These are phyloP conservation scores for Gallinago media DNA, from an alignment of 2,113 vertebrate species.

Conservation along the genomic window DNA sequence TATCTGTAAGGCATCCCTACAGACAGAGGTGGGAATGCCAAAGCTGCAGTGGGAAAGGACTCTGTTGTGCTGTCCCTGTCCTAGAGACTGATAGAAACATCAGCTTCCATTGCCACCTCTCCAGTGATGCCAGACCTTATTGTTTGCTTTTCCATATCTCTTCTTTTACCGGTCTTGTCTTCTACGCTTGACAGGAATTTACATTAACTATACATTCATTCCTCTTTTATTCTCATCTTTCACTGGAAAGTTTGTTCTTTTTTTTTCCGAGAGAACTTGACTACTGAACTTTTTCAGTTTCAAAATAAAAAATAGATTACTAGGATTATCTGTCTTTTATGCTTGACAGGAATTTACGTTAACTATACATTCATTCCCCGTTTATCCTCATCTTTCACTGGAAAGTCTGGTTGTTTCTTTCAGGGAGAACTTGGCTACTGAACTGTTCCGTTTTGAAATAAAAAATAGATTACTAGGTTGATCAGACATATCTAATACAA, in stretches of 20 bases:
- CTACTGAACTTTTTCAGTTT: background rate
- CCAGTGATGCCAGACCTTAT: background rate
- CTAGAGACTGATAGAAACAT: background rate
- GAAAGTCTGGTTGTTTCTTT: background rate
- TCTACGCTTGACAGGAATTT: background rate
- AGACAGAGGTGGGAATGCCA: background rate
- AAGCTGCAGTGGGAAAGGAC: background rate
- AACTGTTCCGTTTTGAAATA: background rate
- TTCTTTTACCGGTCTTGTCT: background rate
- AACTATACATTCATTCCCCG: background rate
- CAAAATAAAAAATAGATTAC: background rate
- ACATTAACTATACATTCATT: background rate
- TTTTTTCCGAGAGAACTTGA: background rate
- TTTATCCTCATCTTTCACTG: background rate
- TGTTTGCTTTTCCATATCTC: background rate
- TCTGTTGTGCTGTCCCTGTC: background rate
- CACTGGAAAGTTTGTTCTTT: background rate
- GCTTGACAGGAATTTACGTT: background rate
- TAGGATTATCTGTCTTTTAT: background rate
- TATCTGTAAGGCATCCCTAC: background rate
- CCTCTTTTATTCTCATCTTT: background rate
- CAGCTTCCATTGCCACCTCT: background rate
- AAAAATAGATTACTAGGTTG: background rate
- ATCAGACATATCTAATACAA: background rate
- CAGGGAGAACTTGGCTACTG: background rate